Percentiles rank a stretch among this genome's conserved stretches.
Conservation (phyloP, 2,797 vertebrate genomes). For the Toxotes lorentzi region DNA sequence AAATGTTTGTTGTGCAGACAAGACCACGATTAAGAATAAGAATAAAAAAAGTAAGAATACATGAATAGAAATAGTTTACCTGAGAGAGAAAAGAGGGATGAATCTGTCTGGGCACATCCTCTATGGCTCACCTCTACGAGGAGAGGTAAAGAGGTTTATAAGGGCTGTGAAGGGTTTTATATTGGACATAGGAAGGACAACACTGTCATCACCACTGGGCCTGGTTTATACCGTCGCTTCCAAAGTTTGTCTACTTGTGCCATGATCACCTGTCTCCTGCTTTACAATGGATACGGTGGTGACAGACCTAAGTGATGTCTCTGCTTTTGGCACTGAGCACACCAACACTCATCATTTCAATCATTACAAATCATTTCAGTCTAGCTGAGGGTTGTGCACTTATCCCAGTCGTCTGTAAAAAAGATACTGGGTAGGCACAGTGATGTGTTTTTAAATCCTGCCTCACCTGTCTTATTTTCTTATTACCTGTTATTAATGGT, state of each 20-base stretch:
- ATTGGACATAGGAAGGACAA: constrained; percentile 22
- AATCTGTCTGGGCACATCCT: constrained; percentile 16
- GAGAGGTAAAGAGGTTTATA: constrained; percentile 15
- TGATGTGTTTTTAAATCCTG: constrained; percentile 20
- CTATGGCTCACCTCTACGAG: constrained; percentile 1
- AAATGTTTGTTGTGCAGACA: constrained; percentile 44
- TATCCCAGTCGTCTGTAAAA: constrained; percentile 1
- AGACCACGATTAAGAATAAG: constrained; percentile 23
- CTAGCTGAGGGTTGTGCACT: constrained; percentile 9
- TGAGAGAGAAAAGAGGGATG: constrained; percentile 17
- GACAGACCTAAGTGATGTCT: neutral
- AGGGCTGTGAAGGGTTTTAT: constrained; percentile 4
- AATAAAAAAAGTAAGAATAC: neutral
- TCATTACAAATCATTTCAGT: constrained; percentile 39
- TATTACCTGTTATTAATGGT: constrained; percentile 9
- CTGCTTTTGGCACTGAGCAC: no score
- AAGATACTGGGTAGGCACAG: constrained; percentile 3
- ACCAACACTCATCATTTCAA: constrained; percentile 1
- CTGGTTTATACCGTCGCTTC: neutral
- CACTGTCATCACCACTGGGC: neutral
- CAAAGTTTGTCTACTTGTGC: neutral
- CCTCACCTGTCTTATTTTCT: neutral
- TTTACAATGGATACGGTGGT: neutral
- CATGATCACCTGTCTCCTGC: neutral
- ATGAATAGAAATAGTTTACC: constrained; percentile 52